Evolutionary conservation across 2,797 vertebrate species (phyloP).

Genomic region (Otus scops): DNA sequence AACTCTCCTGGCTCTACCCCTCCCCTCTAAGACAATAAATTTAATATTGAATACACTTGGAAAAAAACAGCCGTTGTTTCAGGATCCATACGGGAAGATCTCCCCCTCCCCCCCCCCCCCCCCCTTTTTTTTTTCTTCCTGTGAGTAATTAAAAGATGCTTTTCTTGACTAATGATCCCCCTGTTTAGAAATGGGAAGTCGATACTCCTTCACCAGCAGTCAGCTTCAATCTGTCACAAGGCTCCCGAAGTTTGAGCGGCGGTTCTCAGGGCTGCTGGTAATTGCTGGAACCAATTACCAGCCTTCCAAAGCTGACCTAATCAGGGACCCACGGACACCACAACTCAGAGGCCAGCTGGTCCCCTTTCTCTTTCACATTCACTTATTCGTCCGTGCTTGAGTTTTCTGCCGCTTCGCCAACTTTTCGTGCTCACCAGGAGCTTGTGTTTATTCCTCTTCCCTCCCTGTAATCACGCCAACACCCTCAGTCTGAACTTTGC

Average conservation of each 20-base stretch:
- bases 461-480: fast-evolving
- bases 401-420: not conserved
- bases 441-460: not conserved
- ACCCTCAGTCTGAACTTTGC: not conserved
- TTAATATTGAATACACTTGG: constrained; percentile 78
- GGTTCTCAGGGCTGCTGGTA: constrained; percentile 75
- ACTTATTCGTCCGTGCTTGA: not conserved
- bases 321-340: constrained; percentile 37
- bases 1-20: not conserved
- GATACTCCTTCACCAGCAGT: constrained; percentile 84
- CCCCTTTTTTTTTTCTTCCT: constrained; percentile 47
- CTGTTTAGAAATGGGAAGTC: constrained; percentile 85
- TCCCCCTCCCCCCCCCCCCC: not conserved
- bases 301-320: constrained; percentile 59
- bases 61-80: constrained; percentile 60
- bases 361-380: not conserved
- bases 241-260: constrained; percentile 73
- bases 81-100: constrained; percentile 81
- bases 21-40: constrained; percentile 78
- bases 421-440: fast-evolving
- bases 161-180: constrained; percentile 90
- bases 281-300: constrained; percentile 79
- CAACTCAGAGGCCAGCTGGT: constrained; percentile 45
- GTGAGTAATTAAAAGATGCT: constrained; percentile 95
- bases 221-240: constrained; percentile 88